phyloP scores from a whole-genome alignment of 2,113 vertebrate genomes.

The Empidonax alnorum region DNA sequence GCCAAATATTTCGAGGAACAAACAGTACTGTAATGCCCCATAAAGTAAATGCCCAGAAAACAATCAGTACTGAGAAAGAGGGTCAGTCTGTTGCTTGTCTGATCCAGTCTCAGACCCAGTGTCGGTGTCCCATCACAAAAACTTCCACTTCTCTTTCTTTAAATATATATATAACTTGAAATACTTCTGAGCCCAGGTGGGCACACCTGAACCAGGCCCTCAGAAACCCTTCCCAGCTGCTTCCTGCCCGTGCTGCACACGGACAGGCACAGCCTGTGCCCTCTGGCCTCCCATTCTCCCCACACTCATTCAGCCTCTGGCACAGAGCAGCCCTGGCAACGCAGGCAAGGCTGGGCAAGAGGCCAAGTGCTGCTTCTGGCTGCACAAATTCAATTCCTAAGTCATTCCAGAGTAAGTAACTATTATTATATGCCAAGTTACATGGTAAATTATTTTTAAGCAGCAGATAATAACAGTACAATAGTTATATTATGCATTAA shows the following conservation, averaged over 20 bases:
- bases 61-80: neutral
- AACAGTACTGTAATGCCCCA: neutral
- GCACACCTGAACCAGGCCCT: no score
- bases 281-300: neutral
- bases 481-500: slow-evolving; percentile 36
- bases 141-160: neutral
- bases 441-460: slow-evolving; percentile 57
- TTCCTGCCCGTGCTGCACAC: neutral
- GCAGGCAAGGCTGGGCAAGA: neutral
- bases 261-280: no score
- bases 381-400: slow-evolving; percentile 39
- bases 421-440: slow-evolving; percentile 46
- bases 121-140: neutral
- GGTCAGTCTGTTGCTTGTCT: neutral
- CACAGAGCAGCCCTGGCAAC: neutral
- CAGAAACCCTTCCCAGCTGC: neutral
- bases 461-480: slow-evolving; percentile 48
- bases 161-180: neutral
- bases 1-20: neutral
- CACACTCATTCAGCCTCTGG: neutral
- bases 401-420: slow-evolving; percentile 37
- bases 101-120: neutral
- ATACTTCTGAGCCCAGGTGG: neutral
- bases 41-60: neutral
- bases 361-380: slow-evolving; percentile 43